Percentiles rank a stretch among this genome's conserved stretches.
Conservation (phyloP, 2,113 vertebrate species). For the Vidua chalybeata region DNA sequence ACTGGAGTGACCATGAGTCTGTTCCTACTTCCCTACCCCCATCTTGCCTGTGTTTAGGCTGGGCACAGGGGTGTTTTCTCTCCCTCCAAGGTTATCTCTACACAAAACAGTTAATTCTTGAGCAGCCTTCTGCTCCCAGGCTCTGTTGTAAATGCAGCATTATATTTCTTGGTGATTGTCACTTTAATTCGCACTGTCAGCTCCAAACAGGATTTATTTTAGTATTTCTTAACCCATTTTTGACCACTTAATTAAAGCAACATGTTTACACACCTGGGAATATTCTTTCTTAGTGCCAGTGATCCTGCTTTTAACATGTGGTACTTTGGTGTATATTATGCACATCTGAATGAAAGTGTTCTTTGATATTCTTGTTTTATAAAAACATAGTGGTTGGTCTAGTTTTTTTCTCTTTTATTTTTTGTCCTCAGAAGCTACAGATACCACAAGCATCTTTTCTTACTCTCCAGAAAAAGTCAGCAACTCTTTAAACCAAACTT, state of each 20-base stretch:
- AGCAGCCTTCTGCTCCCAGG: background rate
- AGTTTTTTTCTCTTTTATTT: background rate
- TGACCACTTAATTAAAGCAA: background rate
- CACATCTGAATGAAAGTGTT: background rate
- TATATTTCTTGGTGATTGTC: background rate
- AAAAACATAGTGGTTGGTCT: background rate
- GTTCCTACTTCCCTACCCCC: background rate
- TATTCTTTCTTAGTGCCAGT: background rate
- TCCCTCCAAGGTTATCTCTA: background rate
- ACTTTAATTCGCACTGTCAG: background rate
- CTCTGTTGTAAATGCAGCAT: background rate
- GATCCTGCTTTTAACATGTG: background rate
- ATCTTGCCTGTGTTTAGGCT: background rate
- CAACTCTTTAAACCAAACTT: background rate
- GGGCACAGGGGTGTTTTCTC: background rate
- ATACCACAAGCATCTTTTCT: background rate
- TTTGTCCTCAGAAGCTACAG: background rate
- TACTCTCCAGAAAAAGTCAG: background rate
- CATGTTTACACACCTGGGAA: background rate
- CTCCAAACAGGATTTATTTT: background rate
- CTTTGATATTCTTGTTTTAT: background rate
- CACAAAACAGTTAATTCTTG: background rate
- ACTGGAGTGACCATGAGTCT: background rate
- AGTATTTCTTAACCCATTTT: background rate
- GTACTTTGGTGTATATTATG: background rate